Percentiles rank a stretch among this genome's conserved stretches.
phyloP scores from a whole-genome alignment of 2,797 vertebrate genomes.

The Tinamus major region DNA sequence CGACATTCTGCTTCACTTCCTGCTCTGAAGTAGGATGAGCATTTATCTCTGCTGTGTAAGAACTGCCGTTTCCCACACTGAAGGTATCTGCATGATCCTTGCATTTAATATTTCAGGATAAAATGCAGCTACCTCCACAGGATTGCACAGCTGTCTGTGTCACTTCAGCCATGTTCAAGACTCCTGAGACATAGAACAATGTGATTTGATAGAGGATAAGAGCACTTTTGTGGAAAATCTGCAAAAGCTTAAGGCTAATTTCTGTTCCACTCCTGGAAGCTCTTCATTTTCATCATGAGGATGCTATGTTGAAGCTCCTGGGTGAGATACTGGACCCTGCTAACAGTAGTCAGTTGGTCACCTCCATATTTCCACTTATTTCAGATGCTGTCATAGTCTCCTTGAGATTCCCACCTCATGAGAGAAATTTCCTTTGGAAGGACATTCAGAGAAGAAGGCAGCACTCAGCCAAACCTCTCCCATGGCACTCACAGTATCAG shows the following conservation, averaged over 20 bases:
- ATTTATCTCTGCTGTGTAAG: background rate
- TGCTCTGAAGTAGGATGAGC: background rate
- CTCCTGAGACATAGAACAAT: background rate
- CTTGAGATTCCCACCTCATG: background rate
- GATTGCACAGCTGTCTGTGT: background rate
- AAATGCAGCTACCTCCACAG: background rate
- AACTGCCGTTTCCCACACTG: background rate
- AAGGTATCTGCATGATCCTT: background rate
- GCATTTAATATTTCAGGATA: background rate
- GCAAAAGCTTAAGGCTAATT: background rate
- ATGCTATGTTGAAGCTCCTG: background rate
- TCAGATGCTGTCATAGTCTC: background rate
- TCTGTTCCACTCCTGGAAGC: background rate
- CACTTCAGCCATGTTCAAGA: background rate
- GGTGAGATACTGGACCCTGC: background rate
- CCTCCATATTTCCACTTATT: background rate
- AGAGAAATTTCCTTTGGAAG: constrained; percentile 17
- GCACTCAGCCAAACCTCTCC: background rate
- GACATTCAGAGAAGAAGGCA: background rate
- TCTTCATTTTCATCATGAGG: background rate
- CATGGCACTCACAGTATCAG: background rate
- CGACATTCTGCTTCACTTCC: background rate
- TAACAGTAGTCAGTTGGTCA: background rate
- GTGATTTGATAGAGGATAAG: background rate
- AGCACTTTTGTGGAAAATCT: background rate